Conservation (phyloP, 2,888 invertebrate genomes). For the Pristionchus maxplancki region DNA sequence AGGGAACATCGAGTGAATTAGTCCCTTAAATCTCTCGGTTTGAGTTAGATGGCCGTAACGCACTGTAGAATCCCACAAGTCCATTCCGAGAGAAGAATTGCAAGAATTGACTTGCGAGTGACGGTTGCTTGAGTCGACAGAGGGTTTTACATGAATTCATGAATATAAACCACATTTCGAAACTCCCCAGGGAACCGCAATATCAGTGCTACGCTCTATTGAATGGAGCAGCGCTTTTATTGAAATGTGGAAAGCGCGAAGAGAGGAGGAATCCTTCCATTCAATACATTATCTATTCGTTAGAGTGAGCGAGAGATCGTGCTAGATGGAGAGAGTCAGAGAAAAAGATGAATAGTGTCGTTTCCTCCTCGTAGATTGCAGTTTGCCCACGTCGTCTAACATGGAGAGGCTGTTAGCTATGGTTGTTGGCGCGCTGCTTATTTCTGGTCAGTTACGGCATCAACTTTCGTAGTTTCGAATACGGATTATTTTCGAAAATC, state of each 20-base stretch:
- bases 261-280: too few species aligned
- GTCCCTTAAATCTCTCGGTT: too few species aligned
- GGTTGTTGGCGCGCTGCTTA: background rate
- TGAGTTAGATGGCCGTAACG: too few species aligned
- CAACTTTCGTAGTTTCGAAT: too few species aligned
- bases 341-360: background rate
- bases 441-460: too few species aligned
- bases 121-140: too few species aligned
- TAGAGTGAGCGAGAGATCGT: background rate
- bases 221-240: background rate
- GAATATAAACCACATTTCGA: too few species aligned
- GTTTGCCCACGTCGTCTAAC: background rate
- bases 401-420: conserved; percentile 4
- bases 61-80: too few species aligned
- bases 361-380: background rate
- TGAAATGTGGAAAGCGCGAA: background rate
- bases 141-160: too few species aligned
- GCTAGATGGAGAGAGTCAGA: background rate
- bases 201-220: background rate
- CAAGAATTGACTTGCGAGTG: too few species aligned
- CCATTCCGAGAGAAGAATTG: too few species aligned
- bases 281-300: background rate
- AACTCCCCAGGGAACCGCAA: background rate
- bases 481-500: background rate
- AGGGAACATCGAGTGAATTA: too few species aligned